Base-by-base conservation (phyloP, 2,113 vertebrate species). In the Dolichallabes microphthalmus region DNA sequence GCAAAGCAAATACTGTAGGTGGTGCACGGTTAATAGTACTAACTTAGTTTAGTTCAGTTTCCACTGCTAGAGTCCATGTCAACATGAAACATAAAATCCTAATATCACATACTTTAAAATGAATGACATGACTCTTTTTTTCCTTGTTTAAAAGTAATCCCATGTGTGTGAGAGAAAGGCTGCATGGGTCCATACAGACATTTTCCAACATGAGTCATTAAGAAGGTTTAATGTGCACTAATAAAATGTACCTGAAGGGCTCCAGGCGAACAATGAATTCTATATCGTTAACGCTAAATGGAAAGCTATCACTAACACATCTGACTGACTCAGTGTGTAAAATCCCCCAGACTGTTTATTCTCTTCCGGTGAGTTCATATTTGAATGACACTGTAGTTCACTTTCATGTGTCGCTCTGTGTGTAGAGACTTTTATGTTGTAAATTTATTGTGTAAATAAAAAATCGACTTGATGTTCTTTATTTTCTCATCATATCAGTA, bases 121-220 rank as follows among this genome's bases (percentile, higher is more conserved):
- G 27, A 69, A 69, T 69, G 68, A 77, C 60, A 57, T 83, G 11
- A 32, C 58, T 32, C 30, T 83, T 55, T 66, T 66, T 15, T 50
- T 27, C 61, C 52, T 71, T 22, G 35, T 25, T 20, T 57, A 79
- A 52, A 78, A 73, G 3, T 63, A 32, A 82, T 84, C 80, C 76
- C 77, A 82, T 89, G 60, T 17, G 60, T 66, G 61, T 27, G 13
- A 74, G 71, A 53, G 61, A 82, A 71, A 50, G 82, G 73, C 88
- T 52, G 11, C 58, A 32, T 39, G 55, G 30, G 45, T 66, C 17
- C 58, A 63, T 73, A 60, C 39, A 75, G 79, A 25, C 73, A 71
- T 87, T 89, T 88, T 85, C 88, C 75, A 84, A 35, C 22, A 83
- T 86, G 87, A 86, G 83, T 90, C 86, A 89, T 87, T 88, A 39